Conservation (phyloP, 2,113 vertebrate genomes). For the Anguilla rostrata region DNA sequence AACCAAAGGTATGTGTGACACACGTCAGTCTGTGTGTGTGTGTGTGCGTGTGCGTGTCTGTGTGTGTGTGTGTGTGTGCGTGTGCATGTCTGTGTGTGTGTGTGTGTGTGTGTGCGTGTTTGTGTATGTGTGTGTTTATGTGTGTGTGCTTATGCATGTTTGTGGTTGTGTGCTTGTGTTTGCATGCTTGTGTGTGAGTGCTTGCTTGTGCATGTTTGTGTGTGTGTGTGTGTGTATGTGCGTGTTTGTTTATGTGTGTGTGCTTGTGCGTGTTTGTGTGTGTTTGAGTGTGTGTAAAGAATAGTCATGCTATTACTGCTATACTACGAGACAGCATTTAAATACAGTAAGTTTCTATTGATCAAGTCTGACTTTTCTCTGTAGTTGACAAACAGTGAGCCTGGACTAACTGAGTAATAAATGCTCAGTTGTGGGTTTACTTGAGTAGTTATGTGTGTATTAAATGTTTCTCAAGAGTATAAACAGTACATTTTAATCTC, state of each 20-base stretch:
- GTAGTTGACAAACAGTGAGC: too few relatives aligned
- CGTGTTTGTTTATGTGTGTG: not conserved
- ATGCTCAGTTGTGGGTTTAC: too few relatives aligned
- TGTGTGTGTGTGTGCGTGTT: constrained; percentile 2
- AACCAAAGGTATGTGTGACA: constrained; percentile 72
- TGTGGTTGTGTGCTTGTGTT: not conserved
- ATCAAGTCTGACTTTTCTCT: too few relatives aligned
- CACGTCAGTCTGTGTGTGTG: not conserved
- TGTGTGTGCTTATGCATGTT: not conserved
- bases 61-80: too few relatives aligned
- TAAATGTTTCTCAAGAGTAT: too few relatives aligned
- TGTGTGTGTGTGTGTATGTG: not conserved
- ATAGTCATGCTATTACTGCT: too few relatives aligned
- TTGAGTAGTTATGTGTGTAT: too few relatives aligned
- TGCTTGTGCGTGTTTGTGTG: not conserved
- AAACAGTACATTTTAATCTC: too few relatives aligned
- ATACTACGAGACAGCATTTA: too few relatives aligned
- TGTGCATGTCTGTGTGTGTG: too few relatives aligned
- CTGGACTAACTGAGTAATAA: too few relatives aligned
- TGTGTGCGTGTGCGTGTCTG: not conserved
- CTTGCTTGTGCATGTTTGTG: not conserved
- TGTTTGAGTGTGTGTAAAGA: constrained; percentile 52
- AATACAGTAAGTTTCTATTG: too few relatives aligned
- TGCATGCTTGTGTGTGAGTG: not conserved
- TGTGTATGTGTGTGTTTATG: not conserved